These are phyloP conservation scores for Cyprinodon brontotheroides DNA, from an alignment of 2,113 vertebrate genomes.

Conservation along the genomic window DNA sequence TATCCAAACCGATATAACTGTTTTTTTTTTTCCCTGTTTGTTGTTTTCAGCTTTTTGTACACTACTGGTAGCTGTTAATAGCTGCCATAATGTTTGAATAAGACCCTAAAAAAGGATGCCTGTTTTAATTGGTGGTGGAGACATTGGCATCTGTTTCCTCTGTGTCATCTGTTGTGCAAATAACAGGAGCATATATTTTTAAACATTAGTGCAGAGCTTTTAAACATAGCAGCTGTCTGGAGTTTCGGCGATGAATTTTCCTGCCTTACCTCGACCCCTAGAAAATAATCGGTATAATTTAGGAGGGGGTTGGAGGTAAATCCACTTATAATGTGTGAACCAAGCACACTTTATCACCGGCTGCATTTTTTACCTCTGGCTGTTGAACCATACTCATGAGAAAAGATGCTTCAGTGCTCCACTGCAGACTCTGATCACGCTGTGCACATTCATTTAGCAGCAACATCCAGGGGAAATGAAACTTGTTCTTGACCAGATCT, in stretches of 20 bases:
- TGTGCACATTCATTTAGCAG: conserved; percentile 68
- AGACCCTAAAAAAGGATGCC: conserved; percentile 31
- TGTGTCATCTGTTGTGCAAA: conserved; percentile 50
- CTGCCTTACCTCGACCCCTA: conserved; percentile 37
- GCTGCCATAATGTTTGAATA: conserved; percentile 40
- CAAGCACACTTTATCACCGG: conserved; percentile 58
- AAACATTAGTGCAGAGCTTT: conserved; percentile 35
- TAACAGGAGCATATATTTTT: conserved; percentile 51
- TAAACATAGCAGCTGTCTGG: conserved; percentile 28
- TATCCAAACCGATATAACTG: conserved; percentile 26
- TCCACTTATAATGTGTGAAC: conserved; percentile 66
- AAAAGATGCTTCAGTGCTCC: conserved; percentile 55
- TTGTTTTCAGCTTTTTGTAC: conserved; percentile 21
- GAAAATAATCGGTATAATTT: conserved; percentile 56
- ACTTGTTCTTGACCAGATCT: conserved; percentile 65
- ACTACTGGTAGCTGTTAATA: conserved; percentile 52
- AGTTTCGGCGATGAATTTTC: conserved; percentile 9
- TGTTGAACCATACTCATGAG: conserved; percentile 64
- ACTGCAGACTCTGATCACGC: conserved; percentile 61
- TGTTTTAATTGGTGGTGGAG: conserved; percentile 62
- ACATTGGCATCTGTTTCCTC: conserved; percentile 51
- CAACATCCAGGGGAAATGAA: conserved; percentile 67
- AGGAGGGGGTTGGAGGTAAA: conserved; percentile 44
- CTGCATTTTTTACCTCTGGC: conserved; percentile 67
- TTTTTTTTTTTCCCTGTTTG: conserved; percentile 18